phyloP scores from a whole-genome alignment of 2,888 invertebrate species.

The Clanis bilineata region DNA sequence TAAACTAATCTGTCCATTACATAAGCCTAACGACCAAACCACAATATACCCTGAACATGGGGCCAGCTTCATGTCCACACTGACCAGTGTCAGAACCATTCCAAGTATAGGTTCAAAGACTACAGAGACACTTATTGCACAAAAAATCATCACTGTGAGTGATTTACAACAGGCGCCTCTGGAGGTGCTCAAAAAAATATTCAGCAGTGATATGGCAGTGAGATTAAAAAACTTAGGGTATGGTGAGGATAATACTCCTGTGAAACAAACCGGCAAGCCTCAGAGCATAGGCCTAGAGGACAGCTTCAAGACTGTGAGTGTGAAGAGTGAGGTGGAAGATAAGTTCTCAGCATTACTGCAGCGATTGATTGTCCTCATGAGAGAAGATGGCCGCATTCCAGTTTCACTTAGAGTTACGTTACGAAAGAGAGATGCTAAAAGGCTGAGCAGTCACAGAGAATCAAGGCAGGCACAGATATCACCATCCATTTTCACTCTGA shows the following conservation, averaged over 20 bases:
- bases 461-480: constrained; percentile 89
- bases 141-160: constrained; percentile 85
- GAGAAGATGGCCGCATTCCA: constrained; percentile 90
- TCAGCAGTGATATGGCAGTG: constrained; percentile 86
- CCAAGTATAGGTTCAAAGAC: constrained; percentile 90
- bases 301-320: constrained; percentile 87
- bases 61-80: constrained; percentile 84
- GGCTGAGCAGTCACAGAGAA: constrained; percentile 87
- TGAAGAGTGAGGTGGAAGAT: constrained; percentile 88
- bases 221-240: constrained; percentile 86
- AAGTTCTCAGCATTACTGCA: constrained; percentile 86
- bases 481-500: constrained; percentile 83
- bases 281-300: constrained; percentile 91
- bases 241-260: constrained; percentile 88
- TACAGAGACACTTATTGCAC: constrained; percentile 83
- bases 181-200: constrained; percentile 83
- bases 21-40: constrained; percentile 93
- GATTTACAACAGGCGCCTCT: constrained; percentile 85
- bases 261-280: constrained; percentile 89
- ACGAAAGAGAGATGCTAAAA: constrained; percentile 86
- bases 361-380: constrained; percentile 86
- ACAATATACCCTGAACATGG: constrained; percentile 87
- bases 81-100: constrained; percentile 84
- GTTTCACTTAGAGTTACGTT: constrained; percentile 88
- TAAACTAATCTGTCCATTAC: constrained; percentile 87